Evolutionary conservation across 2,113 vertebrate species (phyloP), one percentile per base, ranked within the genome.

Genomic region (Zootoca vivipara): DNA sequence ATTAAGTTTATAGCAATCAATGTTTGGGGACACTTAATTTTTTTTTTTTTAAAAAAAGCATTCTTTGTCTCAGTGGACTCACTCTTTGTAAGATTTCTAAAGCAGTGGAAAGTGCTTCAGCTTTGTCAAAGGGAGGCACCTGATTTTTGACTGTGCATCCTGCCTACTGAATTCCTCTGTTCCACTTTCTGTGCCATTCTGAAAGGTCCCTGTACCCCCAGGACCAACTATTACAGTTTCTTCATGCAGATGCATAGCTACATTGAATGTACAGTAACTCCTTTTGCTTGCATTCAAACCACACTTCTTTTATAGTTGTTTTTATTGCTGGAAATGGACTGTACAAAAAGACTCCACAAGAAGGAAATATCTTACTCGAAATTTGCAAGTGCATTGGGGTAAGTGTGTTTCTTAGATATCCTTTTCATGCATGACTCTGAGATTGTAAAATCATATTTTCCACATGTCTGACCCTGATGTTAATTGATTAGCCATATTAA

Each of bases 381-480:
- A 98, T 99, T 89, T 97, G 97, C 95, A 98, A 95, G 46, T 99
- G 99, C 95, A 96, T 98, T 0, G 93, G 97, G 79, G 98, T 99
- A 96, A 98, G 99, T 97, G 30, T 73, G 6, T 87, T 81, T 56
- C 6, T 9, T 79, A 92, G 67, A 86, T 85, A 69, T 89, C 33
- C 72, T 83, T 89, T 89, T 78, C 18, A 2, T 64, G 35, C 0
- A 0, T 62, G 12, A 56, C n/a, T 89, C 78, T 35, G 42, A 87
- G 42, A 52, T 1, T 87, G 8, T 82, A 86, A 90, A 78, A 69
- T 65, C 12, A 28, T 46, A 64, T n/a, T 74, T 82, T 87, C 24
- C n/a, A 40, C 62, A 15, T 62, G 33, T 2, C 56, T 64, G 13
- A 42, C 20, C 62, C 26, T 78, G 62, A 40, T 40, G 3, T 42